phyloP scores from a whole-genome alignment of 1,140 invertebrate genomes.

The Meloidogyne floridensis region DNA sequence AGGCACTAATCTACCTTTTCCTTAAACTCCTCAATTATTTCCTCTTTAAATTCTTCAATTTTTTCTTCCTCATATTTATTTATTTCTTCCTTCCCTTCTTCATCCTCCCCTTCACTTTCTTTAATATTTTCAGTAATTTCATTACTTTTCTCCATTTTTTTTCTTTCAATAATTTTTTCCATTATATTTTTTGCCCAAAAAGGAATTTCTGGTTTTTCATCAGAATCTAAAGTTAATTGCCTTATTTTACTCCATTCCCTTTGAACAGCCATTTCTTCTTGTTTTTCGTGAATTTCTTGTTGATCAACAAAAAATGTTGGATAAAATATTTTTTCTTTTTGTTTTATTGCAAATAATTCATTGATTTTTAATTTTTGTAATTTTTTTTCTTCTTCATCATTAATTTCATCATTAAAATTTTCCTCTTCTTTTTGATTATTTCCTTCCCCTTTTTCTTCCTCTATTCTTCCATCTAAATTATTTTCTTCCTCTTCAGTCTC shows the following conservation, averaged over 20 bases:
- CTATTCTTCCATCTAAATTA: neutral
- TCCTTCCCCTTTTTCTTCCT: neutral
- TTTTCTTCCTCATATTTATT: neutral
- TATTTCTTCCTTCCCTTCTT: neutral
- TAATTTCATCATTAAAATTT: too few relatives aligned
- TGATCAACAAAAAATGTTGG: conserved; percentile 1
- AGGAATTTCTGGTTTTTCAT: neutral
- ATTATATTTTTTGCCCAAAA: neutral
- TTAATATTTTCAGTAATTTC: too few relatives aligned
- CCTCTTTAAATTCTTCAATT: neutral
- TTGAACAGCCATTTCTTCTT: neutral
- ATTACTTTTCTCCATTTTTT: neutral
- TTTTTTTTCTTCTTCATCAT: neutral
- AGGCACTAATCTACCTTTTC: too few relatives aligned
- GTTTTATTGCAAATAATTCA: neutral
- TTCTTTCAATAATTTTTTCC: neutral
- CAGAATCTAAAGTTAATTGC: neutral
- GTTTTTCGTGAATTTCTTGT: neutral
- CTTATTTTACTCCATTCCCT: conserved; percentile 3
- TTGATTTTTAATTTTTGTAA: neutral
- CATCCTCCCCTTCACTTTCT: neutral
- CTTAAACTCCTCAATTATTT: too few relatives aligned
- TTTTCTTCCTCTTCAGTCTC: neutral
- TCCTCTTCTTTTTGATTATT: neutral
- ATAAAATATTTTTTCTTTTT: neutral